Conservation (phyloP, 2,888 invertebrate species). For the Andrena haemorrhoa region DNA sequence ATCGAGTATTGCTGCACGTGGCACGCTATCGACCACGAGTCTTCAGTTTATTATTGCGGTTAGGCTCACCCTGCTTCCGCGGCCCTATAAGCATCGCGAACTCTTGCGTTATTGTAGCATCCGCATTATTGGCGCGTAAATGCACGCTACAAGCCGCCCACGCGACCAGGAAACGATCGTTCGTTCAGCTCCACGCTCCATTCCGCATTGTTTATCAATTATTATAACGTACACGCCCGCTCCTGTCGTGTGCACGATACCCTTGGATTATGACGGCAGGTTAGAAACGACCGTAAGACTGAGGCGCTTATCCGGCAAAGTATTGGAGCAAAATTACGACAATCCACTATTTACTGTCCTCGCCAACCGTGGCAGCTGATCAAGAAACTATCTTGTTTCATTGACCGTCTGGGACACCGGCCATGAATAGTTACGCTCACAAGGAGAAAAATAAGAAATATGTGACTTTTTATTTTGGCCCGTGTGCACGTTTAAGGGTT, state of each 20-base stretch:
- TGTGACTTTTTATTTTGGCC: too few relatives aligned
- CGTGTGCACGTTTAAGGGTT: too few relatives aligned
- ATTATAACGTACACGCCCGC: constrained; percentile 65
- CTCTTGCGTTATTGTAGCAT: constrained; percentile 59
- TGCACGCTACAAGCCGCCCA: constrained; percentile 70
- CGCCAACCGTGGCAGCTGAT: background rate
- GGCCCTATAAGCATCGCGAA: constrained; percentile 54
- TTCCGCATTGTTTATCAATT: constrained; percentile 77
- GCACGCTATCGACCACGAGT: constrained; percentile 40
- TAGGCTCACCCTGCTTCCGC: constrained; percentile 55
- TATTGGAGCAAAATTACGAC: constrained; percentile 19
- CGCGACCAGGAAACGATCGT: constrained; percentile 72
- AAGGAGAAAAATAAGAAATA: too few relatives aligned
- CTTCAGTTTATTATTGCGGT: constrained; percentile 62
- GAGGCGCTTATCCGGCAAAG: constrained; percentile 10
- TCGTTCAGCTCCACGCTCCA: constrained; percentile 60
- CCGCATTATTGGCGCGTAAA: constrained; percentile 66
- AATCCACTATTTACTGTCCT: constrained; percentile 3
- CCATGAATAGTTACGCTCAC: too few relatives aligned
- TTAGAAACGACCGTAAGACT: constrained; percentile 19
- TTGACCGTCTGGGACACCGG: too few relatives aligned
- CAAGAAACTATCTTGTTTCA: background rate
- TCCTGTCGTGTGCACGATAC: constrained; percentile 49
- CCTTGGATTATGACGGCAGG: constrained; percentile 38
- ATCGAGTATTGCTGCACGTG: constrained; percentile 36